phyloP scores from a whole-genome alignment of 2,113 vertebrate species.

The Podilymbus podiceps region DNA sequence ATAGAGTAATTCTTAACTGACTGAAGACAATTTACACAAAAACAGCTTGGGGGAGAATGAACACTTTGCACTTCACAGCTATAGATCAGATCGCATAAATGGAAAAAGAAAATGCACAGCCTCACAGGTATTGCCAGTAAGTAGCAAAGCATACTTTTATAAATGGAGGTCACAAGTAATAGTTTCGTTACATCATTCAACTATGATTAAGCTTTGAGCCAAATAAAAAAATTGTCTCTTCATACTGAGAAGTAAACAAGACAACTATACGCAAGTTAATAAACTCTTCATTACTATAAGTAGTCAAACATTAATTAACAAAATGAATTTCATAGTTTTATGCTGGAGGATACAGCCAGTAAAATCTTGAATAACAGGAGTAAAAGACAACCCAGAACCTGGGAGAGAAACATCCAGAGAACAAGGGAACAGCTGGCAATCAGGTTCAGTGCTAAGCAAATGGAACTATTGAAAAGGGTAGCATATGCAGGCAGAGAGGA shows the following conservation, averaged over 20 bases:
- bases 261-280: background rate
- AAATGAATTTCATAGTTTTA: background rate
- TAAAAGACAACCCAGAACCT: background rate
- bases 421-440: background rate
- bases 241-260: background rate
- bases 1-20: background rate
- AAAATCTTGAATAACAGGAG: background rate
- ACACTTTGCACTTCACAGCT: background rate
- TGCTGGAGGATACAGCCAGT: background rate
- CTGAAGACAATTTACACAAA: background rate
- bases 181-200: background rate
- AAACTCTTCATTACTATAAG: background rate
- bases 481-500: background rate
- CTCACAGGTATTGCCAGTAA: background rate
- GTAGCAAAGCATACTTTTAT: background rate
- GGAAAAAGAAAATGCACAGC: background rate
- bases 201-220: background rate
- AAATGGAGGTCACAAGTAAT: background rate
- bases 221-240: background rate
- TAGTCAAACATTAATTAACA: background rate
- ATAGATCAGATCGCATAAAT: background rate
- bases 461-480: background rate
- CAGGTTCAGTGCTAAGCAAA: background rate
- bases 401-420: background rate
- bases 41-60: background rate